phyloP scores from a whole-genome alignment of 2,113 vertebrate genomes.

The Ibidorhyncha struthersii region DNA sequence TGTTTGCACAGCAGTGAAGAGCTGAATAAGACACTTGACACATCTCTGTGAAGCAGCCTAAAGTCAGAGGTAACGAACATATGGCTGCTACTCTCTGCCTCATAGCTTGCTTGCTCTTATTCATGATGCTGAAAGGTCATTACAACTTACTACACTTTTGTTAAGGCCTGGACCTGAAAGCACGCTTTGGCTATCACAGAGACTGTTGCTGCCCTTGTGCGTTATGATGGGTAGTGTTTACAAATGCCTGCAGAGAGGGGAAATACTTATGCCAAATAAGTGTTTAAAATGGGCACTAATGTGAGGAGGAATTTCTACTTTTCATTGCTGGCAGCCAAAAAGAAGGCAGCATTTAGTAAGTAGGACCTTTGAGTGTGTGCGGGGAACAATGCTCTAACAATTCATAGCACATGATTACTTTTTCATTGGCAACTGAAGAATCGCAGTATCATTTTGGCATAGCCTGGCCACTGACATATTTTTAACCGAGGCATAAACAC shows the following conservation, averaged over 20 bases:
- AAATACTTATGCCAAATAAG: background rate
- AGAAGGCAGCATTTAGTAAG: background rate
- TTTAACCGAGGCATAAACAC: conserved; percentile 19
- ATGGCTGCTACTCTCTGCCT: background rate
- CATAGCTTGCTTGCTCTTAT: background rate
- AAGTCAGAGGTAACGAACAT: background rate
- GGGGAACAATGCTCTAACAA: background rate
- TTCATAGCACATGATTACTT: background rate
- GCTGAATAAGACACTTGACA: background rate
- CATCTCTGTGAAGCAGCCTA: background rate
- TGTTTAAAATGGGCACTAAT: background rate
- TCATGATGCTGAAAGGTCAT: background rate
- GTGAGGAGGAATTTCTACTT: background rate
- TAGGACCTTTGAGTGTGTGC: background rate
- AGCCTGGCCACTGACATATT: background rate
- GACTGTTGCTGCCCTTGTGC: background rate
- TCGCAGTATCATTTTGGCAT: background rate
- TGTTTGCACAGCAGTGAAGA: background rate
- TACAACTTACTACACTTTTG: background rate
- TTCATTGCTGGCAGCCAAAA: background rate
- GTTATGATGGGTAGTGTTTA: background rate
- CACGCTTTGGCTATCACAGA: background rate
- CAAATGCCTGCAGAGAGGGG: background rate
- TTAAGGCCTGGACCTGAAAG: background rate
- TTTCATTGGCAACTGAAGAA: background rate